Base-by-base conservation (phyloP, 1,140 invertebrate genomes). In the Penaeus japonicus region DNA sequence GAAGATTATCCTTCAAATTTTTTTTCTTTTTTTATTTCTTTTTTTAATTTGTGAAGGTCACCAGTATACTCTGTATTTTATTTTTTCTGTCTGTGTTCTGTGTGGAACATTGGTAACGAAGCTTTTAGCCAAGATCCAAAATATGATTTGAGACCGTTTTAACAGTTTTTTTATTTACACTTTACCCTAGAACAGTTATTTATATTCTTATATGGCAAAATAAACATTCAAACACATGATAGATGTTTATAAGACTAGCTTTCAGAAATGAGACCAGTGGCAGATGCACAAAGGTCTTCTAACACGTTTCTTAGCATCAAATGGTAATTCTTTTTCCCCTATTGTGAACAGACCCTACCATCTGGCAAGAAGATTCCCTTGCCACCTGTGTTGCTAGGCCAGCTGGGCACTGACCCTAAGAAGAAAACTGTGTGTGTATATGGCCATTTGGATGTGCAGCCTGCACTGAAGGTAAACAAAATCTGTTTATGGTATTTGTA, bases 391-490 rank as follows among this genome's bases (percentile, higher is more conserved):
- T 91, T 99, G 30, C 93, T 99, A n/a, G 98, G 96, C 30, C 93
- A 93, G 47, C 93, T 99, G 75, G 98, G 98, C 87, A 95, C 94
- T 90, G 97, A 99, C 92, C 93, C 95, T 0, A 95, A 95, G 10
- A 98, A 98, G 92, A 96, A 90, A 55, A 99, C 98, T 24, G 94
- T 99, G 70, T 95, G 97, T 81, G 94, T 99, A 78, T 99, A 99
- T 93, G 99, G 98, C 0, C 99, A 99, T 94, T 95, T 99, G 91
- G 99, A 99, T 94, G 98, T 99, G 2, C 98, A 99, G 92, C 98
- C 98, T 70, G 98, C 98, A 15, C 47, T 90, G n/a, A 87, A 87
- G 84, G 90, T 90, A 24, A 4, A 35, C 3, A 35, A 27, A 55
- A 15, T n/a, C 4, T 75, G 18, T 30, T 4, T 35, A 27, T 73